These are phyloP conservation scores for Rhinopithecus roxellana DNA, from an alignment of 2,113 vertebrate species.

Conservation along the genomic window DNA sequence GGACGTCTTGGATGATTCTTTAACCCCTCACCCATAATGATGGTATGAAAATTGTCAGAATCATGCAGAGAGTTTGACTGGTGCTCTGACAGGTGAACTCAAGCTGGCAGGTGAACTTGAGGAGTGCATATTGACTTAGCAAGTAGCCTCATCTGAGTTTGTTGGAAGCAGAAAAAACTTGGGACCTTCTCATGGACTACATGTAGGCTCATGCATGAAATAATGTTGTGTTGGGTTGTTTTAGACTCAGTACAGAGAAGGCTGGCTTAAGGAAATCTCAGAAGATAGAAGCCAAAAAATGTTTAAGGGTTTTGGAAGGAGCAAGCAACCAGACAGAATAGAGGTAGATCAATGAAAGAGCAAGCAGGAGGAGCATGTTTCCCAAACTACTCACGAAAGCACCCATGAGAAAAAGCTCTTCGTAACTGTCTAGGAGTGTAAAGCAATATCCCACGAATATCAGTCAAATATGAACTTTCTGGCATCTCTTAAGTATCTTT, in stretches of 20 bases:
- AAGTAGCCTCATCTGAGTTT: background rate
- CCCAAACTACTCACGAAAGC: background rate
- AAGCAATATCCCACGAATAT: background rate
- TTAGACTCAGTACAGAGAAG: background rate
- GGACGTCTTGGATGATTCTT: background rate
- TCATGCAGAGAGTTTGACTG: background rate
- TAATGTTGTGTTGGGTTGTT: background rate
- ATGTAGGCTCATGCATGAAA: background rate
- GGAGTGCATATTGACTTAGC: background rate
- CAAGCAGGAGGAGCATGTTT: background rate
- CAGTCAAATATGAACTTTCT: background rate
- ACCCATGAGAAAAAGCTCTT: background rate
- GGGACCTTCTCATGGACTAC: background rate
- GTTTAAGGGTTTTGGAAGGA: conserved; percentile 3
- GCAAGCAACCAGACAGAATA: background rate
- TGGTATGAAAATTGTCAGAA: background rate
- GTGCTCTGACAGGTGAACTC: background rate
- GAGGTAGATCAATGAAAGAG: background rate
- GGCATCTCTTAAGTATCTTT: background rate
- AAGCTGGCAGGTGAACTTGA: background rate
- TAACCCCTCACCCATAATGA: background rate
- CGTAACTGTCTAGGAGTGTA: background rate
- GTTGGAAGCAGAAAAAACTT: background rate
- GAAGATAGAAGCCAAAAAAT: background rate
- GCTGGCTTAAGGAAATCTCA: background rate